A percentile compares a stretch with the other conserved stretches of the same genome.
These are phyloP conservation scores for Monopterus albus DNA, from an alignment of 2,113 vertebrate species.

Conservation along the genomic window DNA sequence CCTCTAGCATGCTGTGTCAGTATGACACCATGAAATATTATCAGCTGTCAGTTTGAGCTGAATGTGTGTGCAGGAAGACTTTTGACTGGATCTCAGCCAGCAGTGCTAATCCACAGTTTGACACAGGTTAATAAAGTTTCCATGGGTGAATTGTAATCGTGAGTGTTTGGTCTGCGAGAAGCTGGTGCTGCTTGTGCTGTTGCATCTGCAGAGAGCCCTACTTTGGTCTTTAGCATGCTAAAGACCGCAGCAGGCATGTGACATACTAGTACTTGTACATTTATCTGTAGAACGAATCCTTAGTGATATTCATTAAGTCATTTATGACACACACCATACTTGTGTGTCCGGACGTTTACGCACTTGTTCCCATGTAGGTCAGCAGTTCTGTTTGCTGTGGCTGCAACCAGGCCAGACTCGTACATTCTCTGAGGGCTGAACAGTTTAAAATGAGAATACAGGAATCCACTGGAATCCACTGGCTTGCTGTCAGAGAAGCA, in stretches of 20 bases:
- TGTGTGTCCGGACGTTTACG: background rate
- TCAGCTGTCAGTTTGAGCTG: too few species aligned
- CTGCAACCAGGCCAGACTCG: background rate
- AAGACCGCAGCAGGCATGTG: slow-evolving; percentile 1
- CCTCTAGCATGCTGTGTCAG: background rate
- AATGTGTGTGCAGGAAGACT: background rate
- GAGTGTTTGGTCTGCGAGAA: too few species aligned
- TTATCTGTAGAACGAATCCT: too few species aligned
- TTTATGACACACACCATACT: too few species aligned
- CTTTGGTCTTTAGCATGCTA: background rate
- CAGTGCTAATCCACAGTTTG: background rate
- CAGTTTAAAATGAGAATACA: background rate
- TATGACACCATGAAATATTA: background rate
- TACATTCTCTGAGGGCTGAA: background rate
- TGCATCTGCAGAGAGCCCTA: background rate
- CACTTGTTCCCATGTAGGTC: background rate
- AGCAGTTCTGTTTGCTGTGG: background rate
- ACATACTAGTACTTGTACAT: too few species aligned
- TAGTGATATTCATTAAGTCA: too few species aligned
- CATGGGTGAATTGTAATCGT: background rate
- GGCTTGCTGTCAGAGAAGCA: background rate
- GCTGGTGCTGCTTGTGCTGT: too few species aligned
- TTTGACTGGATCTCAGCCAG: background rate
- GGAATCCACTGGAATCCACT: too few species aligned
- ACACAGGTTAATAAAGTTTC: background rate